phyloP scores from a whole-genome alignment of 2,113 vertebrate genomes.

The Tragelaphus strepsiceros region DNA sequence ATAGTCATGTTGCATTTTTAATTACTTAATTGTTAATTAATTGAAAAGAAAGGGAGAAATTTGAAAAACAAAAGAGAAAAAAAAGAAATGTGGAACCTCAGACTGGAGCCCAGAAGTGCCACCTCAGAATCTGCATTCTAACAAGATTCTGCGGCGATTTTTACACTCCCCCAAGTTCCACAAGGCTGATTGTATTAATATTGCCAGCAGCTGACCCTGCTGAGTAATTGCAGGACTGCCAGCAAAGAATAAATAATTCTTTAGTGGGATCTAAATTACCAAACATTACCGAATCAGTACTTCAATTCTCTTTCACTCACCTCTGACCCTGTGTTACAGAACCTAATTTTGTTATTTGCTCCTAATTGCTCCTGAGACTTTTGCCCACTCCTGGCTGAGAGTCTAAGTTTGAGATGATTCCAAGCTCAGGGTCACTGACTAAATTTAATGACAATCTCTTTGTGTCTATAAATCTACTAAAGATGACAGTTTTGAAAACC shows the following conservation, averaged over 20 bases:
- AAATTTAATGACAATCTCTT: background rate
- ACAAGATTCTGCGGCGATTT: background rate
- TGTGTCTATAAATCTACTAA: slow-evolving; percentile 20
- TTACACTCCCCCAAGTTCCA: background rate
- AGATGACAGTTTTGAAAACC: background rate
- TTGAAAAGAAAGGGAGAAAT: background rate
- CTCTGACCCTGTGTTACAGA: background rate
- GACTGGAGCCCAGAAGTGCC: background rate
- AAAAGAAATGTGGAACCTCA: background rate
- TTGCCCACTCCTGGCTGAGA: background rate
- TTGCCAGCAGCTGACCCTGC: background rate
- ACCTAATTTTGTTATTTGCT: slow-evolving; percentile 7
- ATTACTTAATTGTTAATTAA: background rate
- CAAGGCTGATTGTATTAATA: background rate
- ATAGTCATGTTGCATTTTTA: background rate
- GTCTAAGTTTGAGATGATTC: background rate
- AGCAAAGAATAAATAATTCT: slow-evolving; percentile 35
- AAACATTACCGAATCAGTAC: slow-evolving; percentile 37
- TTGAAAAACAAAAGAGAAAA: background rate
- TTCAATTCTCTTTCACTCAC: slow-evolving; percentile 39
- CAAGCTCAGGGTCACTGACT: background rate
- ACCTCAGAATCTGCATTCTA: slow-evolving; percentile 5
- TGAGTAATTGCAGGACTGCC: background rate
- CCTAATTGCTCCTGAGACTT: slow-evolving; percentile 36
- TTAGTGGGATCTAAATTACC: slow-evolving; percentile 42